These are phyloP conservation scores for Ladona fulva DNA, from an alignment of 1,140 invertebrate genomes.

Conservation along the genomic window DNA sequence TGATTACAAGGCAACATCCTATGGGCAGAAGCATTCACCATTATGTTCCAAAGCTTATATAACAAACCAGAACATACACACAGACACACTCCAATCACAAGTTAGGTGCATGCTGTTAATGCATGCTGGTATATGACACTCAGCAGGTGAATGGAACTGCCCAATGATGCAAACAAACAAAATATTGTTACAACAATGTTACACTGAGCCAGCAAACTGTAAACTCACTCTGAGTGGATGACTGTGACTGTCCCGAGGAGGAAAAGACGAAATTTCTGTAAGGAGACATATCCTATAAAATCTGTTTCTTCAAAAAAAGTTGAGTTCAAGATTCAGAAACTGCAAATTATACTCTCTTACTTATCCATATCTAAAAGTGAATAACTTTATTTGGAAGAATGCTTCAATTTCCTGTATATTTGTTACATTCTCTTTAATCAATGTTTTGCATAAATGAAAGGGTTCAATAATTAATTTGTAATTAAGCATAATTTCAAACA, in stretches of 20 bases:
- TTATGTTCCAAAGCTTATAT: background rate
- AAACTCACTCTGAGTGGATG: background rate
- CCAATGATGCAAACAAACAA: background rate
- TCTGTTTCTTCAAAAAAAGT: background rate
- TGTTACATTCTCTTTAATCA: too few relatives aligned
- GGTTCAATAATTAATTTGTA: too few relatives aligned
- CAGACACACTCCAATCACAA: background rate
- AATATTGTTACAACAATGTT: background rate
- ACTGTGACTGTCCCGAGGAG: background rate
- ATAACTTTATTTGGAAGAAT: too few relatives aligned
- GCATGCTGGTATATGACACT: background rate
- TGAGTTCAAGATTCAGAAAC: too few relatives aligned
- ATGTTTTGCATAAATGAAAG: too few relatives aligned
- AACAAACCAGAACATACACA: background rate
- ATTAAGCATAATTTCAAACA: too few relatives aligned
- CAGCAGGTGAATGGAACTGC: background rate
- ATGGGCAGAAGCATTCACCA: background rate
- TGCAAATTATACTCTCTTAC: too few relatives aligned
- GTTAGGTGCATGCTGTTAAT: background rate
- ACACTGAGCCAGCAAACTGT: background rate
- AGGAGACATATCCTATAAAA: background rate
- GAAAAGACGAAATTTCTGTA: constrained; percentile 2
- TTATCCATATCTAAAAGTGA: too few relatives aligned
- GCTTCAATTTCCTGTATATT: too few relatives aligned
- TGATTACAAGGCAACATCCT: background rate